A percentile compares a stretch with the other conserved stretches of the same genome.
These are phyloP conservation scores for Lethrus apterus DNA, from an alignment of 1,140 invertebrate genomes.

Conservation along the genomic window DNA sequence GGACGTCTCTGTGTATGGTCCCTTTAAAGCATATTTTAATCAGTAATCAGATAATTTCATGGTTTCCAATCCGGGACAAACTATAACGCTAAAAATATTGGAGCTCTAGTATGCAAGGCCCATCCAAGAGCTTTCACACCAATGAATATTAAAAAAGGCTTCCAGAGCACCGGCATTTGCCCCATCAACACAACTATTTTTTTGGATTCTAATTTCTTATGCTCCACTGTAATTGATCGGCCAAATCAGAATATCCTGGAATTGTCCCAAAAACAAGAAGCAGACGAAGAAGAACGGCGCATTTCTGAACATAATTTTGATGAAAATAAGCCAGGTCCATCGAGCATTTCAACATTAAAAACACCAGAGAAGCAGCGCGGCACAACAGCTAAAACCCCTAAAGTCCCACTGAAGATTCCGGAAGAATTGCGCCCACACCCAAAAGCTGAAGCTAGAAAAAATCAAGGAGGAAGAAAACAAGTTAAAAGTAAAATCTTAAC, in stretches of 20 bases:
- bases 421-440: no score
- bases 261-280: no score
- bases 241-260: no score
- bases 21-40: conserved; percentile 5
- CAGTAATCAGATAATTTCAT: not conserved
- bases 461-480: no score
- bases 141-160: conserved; percentile 2
- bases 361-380: conserved; percentile 1
- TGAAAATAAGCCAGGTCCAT: not conserved
- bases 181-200: conserved; percentile 1
- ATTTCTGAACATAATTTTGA: no score
- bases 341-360: conserved; percentile 1
- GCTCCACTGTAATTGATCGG: not conserved
- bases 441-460: no score
- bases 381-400: not conserved
- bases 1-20: not conserved
- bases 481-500: no score
- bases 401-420: not conserved
- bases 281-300: no score
- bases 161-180: not conserved
- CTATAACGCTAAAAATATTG: conserved; percentile 6
- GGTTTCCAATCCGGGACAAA: not conserved
- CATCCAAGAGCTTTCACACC: not conserved
- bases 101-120: not conserved
- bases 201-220: not conserved